Percentiles rank a stretch among this genome's conserved stretches.
phyloP scores from a whole-genome alignment of 2,113 vertebrate species.

The Falcunculus frontatus region DNA sequence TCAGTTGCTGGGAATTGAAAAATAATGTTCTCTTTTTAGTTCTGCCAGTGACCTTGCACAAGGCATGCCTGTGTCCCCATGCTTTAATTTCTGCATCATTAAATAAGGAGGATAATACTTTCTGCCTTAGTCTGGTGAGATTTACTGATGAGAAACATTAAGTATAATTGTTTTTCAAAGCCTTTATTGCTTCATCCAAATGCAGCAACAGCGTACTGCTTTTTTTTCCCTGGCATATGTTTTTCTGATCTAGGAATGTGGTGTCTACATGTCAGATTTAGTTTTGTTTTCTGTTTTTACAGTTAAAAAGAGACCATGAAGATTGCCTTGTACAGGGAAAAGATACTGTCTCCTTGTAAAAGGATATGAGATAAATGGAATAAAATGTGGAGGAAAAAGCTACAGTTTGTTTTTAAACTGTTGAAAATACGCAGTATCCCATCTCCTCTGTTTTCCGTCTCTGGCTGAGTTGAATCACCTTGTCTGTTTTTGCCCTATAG shows the following conservation, averaged over 20 bases:
- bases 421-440: background rate
- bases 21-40: background rate
- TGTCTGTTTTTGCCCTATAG: background rate
- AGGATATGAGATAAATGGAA: background rate
- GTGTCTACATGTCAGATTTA: background rate
- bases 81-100: conserved; percentile 41
- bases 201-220: background rate
- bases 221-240: background rate
- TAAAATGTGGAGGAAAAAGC: background rate
- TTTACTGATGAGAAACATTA: background rate
- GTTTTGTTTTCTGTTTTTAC: background rate
- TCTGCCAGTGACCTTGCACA: conserved; percentile 1
- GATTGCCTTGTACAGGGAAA: background rate
- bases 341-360: background rate
- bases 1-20: background rate
- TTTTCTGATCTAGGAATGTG: background rate
- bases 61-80: background rate
- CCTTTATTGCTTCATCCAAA: background rate
- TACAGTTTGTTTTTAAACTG: background rate
- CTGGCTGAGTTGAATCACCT: background rate
- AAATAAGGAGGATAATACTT: background rate
- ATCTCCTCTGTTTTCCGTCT: background rate
- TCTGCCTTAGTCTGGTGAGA: background rate
- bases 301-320: background rate
- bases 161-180: conserved; percentile 13